Evolutionary conservation across 2,113 vertebrate genomes (phyloP).

Genomic region (Stegastes partitus): DNA sequence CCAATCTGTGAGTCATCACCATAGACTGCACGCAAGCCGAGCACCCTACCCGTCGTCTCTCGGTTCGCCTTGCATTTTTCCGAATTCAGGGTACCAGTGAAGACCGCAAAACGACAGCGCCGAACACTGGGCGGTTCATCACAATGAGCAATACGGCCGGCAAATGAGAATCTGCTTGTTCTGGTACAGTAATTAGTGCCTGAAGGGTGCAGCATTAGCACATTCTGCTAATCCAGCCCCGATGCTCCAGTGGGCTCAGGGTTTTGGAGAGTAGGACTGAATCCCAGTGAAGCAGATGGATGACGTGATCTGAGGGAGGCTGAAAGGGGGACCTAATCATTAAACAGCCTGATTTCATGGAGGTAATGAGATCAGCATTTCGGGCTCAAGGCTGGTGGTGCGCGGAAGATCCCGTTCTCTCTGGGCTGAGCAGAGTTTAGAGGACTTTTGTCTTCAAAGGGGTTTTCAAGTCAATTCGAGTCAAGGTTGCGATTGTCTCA

Average conservation of each 20-base stretch:
- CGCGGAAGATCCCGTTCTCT: constrained; percentile 44
- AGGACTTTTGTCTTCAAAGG: constrained; percentile 36
- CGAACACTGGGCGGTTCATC: constrained; percentile 26
- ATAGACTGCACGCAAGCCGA: not conserved
- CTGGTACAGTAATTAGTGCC: constrained; percentile 75
- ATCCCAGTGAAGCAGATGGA: constrained; percentile 75
- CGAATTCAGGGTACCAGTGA: constrained; percentile 40
- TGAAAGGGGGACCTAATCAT: constrained; percentile 61
- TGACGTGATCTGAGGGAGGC: constrained; percentile 62
- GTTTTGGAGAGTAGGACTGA: constrained; percentile 58
- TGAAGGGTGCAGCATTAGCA: constrained; percentile 67
- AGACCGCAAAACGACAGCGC: constrained; percentile 33
- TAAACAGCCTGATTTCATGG: constrained; percentile 77
- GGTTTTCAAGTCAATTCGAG: constrained; percentile 19
- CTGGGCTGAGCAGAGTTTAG: constrained; percentile 29
- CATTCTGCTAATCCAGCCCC: constrained; percentile 68
- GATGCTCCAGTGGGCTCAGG: constrained; percentile 62
- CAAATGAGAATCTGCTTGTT: constrained; percentile 69
- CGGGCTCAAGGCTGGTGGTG: constrained; percentile 64
- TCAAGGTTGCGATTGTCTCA: constrained; percentile 37
- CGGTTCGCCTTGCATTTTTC: constrained; percentile 29
- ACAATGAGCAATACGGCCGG: constrained; percentile 34
- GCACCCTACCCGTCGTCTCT: constrained; percentile 9
- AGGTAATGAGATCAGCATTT: constrained; percentile 79
- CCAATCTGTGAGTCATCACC: not conserved